Evolutionary conservation across 2,797 vertebrate genomes (phyloP).

Genomic region (Toxotes lorentzi): DNA sequence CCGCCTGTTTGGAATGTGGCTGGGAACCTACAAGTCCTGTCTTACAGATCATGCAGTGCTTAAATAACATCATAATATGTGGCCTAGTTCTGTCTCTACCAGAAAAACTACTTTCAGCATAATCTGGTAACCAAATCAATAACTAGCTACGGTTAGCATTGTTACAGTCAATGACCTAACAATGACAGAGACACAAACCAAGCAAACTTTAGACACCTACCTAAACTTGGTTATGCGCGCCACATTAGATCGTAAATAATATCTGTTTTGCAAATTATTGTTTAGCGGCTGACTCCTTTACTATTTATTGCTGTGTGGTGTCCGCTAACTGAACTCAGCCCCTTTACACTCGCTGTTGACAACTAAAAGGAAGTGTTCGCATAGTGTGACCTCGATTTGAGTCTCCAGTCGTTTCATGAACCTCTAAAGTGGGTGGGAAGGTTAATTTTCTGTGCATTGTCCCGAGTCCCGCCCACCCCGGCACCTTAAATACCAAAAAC

Average conservation of each 20-base stretch:
- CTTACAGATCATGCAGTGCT: neutral
- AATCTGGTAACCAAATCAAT: conserved; percentile 12
- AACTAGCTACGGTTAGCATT: conserved; percentile 64
- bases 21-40: neutral
- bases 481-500: rapidly evolving
- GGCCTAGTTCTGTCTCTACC: neutral
- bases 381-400: conserved; percentile 52
- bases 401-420: neutral
- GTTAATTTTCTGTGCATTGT: neutral
- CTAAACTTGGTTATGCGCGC: neutral
- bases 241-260: neutral
- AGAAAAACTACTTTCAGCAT: conserved; percentile 1
- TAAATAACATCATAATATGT: neutral
- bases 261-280: neutral
- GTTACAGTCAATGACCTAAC: neutral
- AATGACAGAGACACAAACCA: neutral
- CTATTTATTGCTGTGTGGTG: neutral
- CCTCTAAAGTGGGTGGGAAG: neutral
- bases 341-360: conserved; percentile 50
- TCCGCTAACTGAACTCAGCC: conserved; percentile 24
- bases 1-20: neutral
- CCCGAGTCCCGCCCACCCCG: conserved; percentile 15
- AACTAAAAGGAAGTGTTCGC: conserved; percentile 56
- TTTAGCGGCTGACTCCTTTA: neutral
- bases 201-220: conserved; percentile 21